Base-by-base conservation (phyloP, 2,797 vertebrate genomes). In the Platyrinchus mystaceus region DNA sequence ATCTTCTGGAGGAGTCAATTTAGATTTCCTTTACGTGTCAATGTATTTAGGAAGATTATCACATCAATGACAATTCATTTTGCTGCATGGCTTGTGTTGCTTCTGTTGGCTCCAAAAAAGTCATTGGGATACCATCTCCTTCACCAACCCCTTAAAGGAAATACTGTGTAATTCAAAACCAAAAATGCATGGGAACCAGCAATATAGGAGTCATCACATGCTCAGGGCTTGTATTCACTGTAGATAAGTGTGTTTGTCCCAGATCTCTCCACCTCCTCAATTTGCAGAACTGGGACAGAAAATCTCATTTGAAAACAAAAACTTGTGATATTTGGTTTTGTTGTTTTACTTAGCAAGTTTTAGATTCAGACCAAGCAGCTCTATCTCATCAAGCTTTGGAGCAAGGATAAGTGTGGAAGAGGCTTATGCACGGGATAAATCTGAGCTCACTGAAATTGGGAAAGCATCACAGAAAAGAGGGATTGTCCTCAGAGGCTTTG, bases 161-260 rank as follows among this genome's bases (percentile, higher is more conserved):
- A 63, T 53, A 32, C 52, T 69, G 56, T 47, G 60, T 69, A 68
- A 81, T 70, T 84, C 39, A 66, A 53, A 73, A 66, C 49, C 74
- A 69, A 49, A 87, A 91, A 78, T 64, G 56, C 73, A 47, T 36
- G 53, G 84, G 89, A 97, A 93, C 49, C 22, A 50, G 36, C 14
- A 37, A 26, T 15, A 50, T n/a, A 43, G 0, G 2, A 68, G 52
- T 37, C 75, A 63, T 62, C 86, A 80, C 76, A 89, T 75, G 87
- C 62, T 84, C 59, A 14, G 71, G 44, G 46, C 32, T 79, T 91
- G 79, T 70, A 67, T 82, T 87, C 56, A 62, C 73, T 96, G 74
- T 49, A 87, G 92, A 84, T 91, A 91, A 91, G 70, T 27, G 55
- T 93, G 89, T 84, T 96, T 87, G 93, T 76, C 85, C 53, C 63